These are phyloP conservation scores for Synergus itoensis DNA, from an alignment of 2,888 invertebrate genomes.

Conservation along the genomic window DNA sequence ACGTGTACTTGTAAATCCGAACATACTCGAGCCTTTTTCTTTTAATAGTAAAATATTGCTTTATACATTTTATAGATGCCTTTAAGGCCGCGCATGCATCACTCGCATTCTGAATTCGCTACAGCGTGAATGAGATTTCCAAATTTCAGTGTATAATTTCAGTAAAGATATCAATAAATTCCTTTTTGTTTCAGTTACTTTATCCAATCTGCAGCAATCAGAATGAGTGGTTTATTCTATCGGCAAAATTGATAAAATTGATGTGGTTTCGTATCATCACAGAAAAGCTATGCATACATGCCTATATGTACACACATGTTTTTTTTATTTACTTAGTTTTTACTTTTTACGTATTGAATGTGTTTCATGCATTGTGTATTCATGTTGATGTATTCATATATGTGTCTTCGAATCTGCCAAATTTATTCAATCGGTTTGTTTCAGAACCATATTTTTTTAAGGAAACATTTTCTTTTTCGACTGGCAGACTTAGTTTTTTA, in stretches of 20 bases:
- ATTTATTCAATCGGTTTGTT: background rate
- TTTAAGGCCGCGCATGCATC: constrained; percentile 63
- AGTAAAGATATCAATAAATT: background rate
- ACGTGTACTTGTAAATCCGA: constrained; percentile 13
- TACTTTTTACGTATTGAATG: constrained; percentile 14
- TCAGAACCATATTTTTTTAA: background rate
- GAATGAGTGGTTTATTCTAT: constrained; percentile 32
- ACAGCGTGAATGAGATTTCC: constrained; percentile 16
- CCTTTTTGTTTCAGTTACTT: background rate
- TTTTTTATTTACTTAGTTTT: constrained; percentile 4
- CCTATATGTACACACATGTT: constrained; percentile 29
- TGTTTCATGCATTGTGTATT: background rate
- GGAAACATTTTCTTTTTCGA: background rate
- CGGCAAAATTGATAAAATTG: constrained; percentile 42
- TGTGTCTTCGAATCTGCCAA: background rate
- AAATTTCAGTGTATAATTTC: background rate
- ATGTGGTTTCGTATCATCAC: constrained; percentile 49
- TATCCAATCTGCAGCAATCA: background rate
- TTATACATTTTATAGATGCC: constrained; percentile 65
- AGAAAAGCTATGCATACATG: constrained; percentile 45
- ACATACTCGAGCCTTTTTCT: constrained; percentile 40
- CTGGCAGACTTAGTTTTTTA: background rate
- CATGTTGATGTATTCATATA: background rate
- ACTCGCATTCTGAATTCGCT: constrained; percentile 34
- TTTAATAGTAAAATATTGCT: constrained; percentile 71